Evolutionary conservation across 2,797 vertebrate genomes (phyloP).

Genomic region (Characodon lateralis): DNA sequence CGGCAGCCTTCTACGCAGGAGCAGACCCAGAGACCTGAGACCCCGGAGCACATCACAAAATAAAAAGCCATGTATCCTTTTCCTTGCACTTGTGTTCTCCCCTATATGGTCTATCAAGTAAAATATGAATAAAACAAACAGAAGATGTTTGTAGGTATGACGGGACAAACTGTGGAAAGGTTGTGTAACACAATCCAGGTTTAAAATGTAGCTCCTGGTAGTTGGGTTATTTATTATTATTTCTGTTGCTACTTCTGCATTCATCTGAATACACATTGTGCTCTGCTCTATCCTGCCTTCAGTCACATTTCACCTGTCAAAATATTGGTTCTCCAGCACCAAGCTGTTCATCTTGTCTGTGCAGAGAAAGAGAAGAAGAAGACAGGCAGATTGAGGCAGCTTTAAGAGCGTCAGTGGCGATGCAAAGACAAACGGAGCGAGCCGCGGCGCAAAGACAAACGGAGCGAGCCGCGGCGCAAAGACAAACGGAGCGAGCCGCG

Average conservation of each 20-base stretch:
- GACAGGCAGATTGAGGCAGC: conserved; percentile 92
- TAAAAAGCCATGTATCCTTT: no score
- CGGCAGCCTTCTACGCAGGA: no score
- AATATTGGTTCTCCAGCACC: neutral
- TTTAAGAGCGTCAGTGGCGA: conserved; percentile 87
- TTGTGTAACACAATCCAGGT: no score
- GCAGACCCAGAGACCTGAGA: no score
- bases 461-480: neutral
- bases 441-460: conserved; percentile 59
- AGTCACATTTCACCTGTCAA: neutral
- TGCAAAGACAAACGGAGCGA: conserved; percentile 75
- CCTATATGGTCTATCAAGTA: no score
- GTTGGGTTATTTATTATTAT: neutral
- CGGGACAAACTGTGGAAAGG: no score
- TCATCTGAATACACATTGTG: no score
- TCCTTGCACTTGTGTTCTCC: no score
- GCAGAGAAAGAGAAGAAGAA: conserved; percentile 96
- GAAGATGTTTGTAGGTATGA: neutral
- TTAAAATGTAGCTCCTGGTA: no score
- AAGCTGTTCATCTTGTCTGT: conserved; percentile 7
- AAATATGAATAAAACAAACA: no score
- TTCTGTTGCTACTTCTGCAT: neutral
- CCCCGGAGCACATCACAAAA: no score
- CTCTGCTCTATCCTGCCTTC: neutral
- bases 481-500: conserved; percentile 40